These are phyloP conservation scores for Pseudonaja textilis DNA, from an alignment of 2,113 vertebrate species.

Conservation along the genomic window DNA sequence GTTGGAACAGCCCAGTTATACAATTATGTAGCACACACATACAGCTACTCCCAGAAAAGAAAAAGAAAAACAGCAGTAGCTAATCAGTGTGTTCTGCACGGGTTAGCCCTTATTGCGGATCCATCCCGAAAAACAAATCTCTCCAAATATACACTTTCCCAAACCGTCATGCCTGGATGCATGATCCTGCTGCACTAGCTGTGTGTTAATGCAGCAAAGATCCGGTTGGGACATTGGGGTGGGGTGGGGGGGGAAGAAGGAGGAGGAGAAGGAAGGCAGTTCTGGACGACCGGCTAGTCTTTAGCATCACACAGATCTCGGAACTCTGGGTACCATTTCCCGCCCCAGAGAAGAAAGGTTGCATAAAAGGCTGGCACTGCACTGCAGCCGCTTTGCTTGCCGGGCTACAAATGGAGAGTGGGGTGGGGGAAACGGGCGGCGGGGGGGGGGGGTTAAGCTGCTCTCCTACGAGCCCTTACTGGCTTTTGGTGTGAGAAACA, in stretches of 20 bases:
- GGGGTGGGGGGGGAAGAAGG: not conserved
- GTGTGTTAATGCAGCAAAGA: constrained; percentile 41
- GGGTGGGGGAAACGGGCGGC: not conserved
- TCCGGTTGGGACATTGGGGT: constrained; percentile 25
- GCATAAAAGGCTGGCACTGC: constrained; percentile 23
- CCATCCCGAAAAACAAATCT: not conserved
- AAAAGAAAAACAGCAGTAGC: not conserved
- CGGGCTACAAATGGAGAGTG: not conserved
- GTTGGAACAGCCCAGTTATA: not conserved
- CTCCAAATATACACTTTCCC: constrained; percentile 16
- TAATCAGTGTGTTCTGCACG: constrained; percentile 18
- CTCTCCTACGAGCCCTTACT: constrained; percentile 33
- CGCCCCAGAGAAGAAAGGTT: constrained; percentile 7
- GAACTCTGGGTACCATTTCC: constrained; percentile 12
- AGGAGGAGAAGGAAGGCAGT: constrained; percentile 7
- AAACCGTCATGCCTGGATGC: not conserved
- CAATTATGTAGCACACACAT: not conserved
- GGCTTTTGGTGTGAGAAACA: constrained; percentile 22
- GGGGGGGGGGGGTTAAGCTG: not conserved
- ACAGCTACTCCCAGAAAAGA: constrained; percentile 32
- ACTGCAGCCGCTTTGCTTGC: constrained; percentile 23
- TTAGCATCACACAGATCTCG: constrained; percentile 26
- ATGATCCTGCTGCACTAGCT: constrained; percentile 14
- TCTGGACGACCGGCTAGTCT: not conserved
- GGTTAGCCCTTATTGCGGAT: not conserved